These are phyloP conservation scores for Burhinus bistriatus DNA, from an alignment of 2,113 vertebrate species.

Conservation along the genomic window DNA sequence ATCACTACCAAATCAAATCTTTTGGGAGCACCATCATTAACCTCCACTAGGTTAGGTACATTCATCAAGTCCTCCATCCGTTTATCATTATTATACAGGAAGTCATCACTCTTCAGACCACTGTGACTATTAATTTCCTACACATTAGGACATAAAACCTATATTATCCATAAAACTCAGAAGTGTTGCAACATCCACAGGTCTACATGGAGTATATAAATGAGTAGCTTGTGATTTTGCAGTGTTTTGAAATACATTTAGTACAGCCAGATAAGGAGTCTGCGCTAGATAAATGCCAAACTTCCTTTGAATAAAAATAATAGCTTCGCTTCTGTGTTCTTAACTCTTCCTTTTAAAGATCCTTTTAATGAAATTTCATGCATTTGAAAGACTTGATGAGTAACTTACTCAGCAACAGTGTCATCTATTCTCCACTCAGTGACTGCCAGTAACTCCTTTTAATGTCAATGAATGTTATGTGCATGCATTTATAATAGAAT, in stretches of 20 bases:
- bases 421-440: not conserved
- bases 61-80: constrained; percentile 11
- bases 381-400: not conserved
- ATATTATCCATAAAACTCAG: constrained; percentile 22
- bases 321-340: not conserved
- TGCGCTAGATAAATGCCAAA: not conserved
- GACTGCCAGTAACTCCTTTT: not conserved
- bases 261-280: not conserved
- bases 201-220: not conserved
- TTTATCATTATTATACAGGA: constrained; percentile 24
- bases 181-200: not conserved
- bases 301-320: not conserved
- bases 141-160: not conserved
- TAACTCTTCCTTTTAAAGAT: not conserved
- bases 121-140: constrained; percentile 8
- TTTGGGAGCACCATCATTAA: constrained; percentile 7
- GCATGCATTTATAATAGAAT: not conserved
- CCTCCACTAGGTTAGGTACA: not conserved
- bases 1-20: constrained; percentile 27
- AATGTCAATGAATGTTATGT: not conserved
- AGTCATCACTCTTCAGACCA: constrained; percentile 2
- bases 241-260: not conserved
- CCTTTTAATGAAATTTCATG: not conserved
- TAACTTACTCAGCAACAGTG: not conserved
- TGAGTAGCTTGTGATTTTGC: not conserved